Conservation (phyloP, 2,113 vertebrate species). For the Calyptomena viridis region DNA sequence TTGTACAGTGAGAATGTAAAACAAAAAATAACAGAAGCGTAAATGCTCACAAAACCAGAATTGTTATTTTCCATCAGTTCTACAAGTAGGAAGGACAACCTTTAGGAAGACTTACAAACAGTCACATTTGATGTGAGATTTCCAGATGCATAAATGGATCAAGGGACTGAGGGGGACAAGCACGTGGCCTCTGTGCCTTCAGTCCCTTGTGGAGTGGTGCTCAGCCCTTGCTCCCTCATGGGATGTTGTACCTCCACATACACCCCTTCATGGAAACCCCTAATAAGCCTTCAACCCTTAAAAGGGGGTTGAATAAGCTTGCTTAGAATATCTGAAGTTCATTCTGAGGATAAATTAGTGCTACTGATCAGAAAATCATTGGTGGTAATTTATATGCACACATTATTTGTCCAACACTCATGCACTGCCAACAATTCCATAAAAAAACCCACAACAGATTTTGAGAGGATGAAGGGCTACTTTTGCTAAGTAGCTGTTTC, state of each 20-base stretch:
- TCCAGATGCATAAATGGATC: neutral
- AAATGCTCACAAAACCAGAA: neutral
- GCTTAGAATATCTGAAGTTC: neutral
- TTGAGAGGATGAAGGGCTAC: neutral
- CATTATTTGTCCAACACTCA: neutral
- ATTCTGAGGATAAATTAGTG: neutral
- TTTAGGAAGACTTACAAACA: neutral
- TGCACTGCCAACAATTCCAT: neutral
- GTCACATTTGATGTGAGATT: neutral
- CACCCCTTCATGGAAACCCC: neutral
- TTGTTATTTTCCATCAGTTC: neutral
- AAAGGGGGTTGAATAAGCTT: neutral
- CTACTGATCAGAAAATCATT: neutral
- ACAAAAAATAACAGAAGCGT: neutral
- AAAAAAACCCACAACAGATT: neutral
- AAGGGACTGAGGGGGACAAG: neutral
- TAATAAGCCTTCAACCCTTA: neutral
- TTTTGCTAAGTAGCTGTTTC: neutral
- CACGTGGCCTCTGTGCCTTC: fast-evolving
- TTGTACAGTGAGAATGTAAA: neutral
- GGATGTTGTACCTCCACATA: neutral
- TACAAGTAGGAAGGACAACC: neutral
- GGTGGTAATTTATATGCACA: neutral
- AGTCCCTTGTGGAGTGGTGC: neutral
- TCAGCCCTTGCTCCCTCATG: neutral